A percentile compares a stretch with the other conserved stretches of the same genome.
Evolutionary conservation across 2,888 invertebrate genomes (phyloP).

Genomic region (Caenorhabditis wallacei): DNA sequence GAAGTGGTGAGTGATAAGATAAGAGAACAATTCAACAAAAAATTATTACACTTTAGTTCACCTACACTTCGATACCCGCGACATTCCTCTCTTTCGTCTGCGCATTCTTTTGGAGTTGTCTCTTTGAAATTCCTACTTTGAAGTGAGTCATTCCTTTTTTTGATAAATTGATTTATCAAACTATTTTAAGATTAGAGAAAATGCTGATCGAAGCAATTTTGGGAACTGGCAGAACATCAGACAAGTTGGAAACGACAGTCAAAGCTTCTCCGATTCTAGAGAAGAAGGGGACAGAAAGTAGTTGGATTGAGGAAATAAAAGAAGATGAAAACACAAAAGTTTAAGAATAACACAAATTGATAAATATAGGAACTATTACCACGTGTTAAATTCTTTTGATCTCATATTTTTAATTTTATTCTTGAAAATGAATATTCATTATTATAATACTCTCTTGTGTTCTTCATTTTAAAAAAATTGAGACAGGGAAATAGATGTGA

Average conservation of each 20-base stretch:
- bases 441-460: too few species aligned
- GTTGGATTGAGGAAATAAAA: constrained; percentile 34
- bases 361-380: neutral
- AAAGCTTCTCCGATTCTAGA: constrained; percentile 11
- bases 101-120: constrained; percentile 70
- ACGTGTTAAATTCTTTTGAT: neutral
- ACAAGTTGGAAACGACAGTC: constrained; percentile 9
- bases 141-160: constrained; percentile 32
- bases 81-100: constrained; percentile 60
- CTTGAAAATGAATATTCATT: too few species aligned
- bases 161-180: neutral
- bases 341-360: neutral
- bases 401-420: neutral
- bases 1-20: constrained; percentile 54
- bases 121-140: constrained; percentile 65
- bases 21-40: neutral
- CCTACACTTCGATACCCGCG: constrained; percentile 55
- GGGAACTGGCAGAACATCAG: constrained; percentile 30
- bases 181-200: constrained; percentile 57
- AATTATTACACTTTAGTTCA: constrained; percentile 37
- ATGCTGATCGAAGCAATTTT: constrained; percentile 62
- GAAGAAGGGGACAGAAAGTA: neutral
- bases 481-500: neutral
- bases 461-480: too few species aligned
- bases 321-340: constrained; percentile 41